These are phyloP conservation scores for Apteryx owenii DNA, from an alignment of 2,113 vertebrate genomes.

Conservation along the genomic window DNA sequence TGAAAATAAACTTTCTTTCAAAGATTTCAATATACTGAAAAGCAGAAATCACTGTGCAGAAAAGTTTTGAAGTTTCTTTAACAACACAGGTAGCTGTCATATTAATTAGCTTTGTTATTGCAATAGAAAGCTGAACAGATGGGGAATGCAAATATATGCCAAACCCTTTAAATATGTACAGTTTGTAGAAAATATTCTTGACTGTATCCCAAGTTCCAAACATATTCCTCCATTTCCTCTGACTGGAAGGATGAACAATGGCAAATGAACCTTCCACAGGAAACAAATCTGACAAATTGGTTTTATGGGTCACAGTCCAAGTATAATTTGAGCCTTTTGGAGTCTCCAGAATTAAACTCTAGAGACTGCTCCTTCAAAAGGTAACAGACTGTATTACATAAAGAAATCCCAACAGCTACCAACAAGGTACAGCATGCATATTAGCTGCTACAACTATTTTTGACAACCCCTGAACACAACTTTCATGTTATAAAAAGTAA, in stretches of 20 bases:
- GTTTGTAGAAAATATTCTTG: slow-evolving; percentile 4
- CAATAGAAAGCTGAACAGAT: neutral
- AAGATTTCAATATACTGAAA: neutral
- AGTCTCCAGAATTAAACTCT: neutral
- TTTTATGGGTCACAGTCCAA: neutral
- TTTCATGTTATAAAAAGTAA: neutral
- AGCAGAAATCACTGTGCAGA: neutral
- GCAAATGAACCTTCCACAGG: neutral
- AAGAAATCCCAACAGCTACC: neutral
- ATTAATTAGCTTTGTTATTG: neutral
- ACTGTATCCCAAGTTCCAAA: neutral
- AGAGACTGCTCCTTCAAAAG: neutral
- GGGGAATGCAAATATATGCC: neutral
- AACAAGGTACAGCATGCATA: neutral
- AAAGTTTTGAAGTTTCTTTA: neutral
- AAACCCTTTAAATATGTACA: neutral
- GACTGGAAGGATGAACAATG: neutral
- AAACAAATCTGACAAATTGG: neutral
- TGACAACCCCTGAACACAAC: neutral
- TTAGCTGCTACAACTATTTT: neutral
- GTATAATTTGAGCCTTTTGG: neutral
- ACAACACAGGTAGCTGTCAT: neutral
- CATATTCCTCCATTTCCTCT: neutral
- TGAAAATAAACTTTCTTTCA: neutral
- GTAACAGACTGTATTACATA: neutral